These are phyloP conservation scores for Oryzias celebensis DNA, from an alignment of 2,113 vertebrate species.

Conservation along the genomic window DNA sequence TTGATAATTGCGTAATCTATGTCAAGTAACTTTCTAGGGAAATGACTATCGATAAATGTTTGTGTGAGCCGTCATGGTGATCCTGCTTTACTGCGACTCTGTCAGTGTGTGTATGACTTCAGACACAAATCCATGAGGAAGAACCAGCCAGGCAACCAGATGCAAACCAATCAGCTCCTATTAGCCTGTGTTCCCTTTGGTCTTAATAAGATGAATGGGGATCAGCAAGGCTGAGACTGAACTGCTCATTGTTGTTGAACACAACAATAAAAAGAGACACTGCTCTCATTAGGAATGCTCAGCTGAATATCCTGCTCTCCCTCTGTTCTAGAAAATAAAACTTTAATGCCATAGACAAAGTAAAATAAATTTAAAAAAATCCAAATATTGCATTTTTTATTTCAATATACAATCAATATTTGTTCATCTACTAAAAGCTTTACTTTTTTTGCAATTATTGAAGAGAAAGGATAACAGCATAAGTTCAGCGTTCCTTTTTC, in stretches of 20 bases:
- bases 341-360: too few species aligned
- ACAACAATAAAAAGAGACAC: constrained; percentile 20
- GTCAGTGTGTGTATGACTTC: constrained; percentile 8
- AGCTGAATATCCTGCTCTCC: too few species aligned
- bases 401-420: too few species aligned
- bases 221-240: constrained; percentile 42
- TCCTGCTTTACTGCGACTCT: constrained; percentile 18
- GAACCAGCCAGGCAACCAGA: constrained; percentile 52
- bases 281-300: not conserved
- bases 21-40: constrained; percentile 1
- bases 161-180: constrained; percentile 62
- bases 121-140: constrained; percentile 16
- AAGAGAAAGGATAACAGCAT: too few species aligned
- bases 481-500: not conserved
- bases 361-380: too few species aligned
- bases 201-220: constrained; percentile 69
- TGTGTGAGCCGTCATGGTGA: not conserved
- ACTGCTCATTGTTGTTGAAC: constrained; percentile 37
- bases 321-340: too few species aligned
- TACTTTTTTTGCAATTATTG: too few species aligned
- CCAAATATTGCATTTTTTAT: too few species aligned
- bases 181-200: constrained; percentile 59
- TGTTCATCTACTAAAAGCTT: too few species aligned
- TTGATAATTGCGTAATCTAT: not conserved
- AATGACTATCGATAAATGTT: constrained; percentile 9